These are phyloP conservation scores for Ctenosaura bakeri DNA, from an alignment of 2,797 vertebrate genomes.

Conservation along the genomic window DNA sequence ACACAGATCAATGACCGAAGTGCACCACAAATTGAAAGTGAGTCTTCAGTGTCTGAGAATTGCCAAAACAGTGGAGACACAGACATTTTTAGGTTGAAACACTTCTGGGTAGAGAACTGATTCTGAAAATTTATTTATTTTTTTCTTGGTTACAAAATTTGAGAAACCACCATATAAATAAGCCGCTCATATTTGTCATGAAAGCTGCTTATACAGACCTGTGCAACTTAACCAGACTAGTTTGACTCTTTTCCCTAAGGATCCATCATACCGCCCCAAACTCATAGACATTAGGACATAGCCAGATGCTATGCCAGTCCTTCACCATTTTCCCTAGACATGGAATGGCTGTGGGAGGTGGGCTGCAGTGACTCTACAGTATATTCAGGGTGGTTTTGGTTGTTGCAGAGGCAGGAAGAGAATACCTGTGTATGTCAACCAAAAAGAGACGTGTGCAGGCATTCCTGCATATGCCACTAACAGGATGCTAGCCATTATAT, in stretches of 20 bases:
- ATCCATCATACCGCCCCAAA: background rate
- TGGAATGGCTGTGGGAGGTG: too few species aligned
- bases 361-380: background rate
- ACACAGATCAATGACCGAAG: conserved; percentile 93
- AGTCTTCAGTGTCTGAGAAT: conserved; percentile 68
- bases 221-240: background rate
- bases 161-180: fast-evolving
- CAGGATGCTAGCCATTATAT: background rate
- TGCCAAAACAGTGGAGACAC: background rate
- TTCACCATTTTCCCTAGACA: too few species aligned
- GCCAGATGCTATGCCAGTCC: too few species aligned
- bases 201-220: background rate
- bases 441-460: too few species aligned
- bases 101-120: background rate
- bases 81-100: background rate
- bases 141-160: background rate
- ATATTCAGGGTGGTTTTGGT: too few species aligned
- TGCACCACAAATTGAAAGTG: conserved; percentile 89
- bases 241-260: background rate
- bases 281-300: too few species aligned
- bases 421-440: too few species aligned
- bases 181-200: background rate
- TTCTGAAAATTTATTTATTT: background rate
- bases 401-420: too few species aligned
- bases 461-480: too few species aligned